Evolutionary conservation across 2,113 vertebrate genomes (phyloP).

Genomic region (Gila orcuttii): DNA sequence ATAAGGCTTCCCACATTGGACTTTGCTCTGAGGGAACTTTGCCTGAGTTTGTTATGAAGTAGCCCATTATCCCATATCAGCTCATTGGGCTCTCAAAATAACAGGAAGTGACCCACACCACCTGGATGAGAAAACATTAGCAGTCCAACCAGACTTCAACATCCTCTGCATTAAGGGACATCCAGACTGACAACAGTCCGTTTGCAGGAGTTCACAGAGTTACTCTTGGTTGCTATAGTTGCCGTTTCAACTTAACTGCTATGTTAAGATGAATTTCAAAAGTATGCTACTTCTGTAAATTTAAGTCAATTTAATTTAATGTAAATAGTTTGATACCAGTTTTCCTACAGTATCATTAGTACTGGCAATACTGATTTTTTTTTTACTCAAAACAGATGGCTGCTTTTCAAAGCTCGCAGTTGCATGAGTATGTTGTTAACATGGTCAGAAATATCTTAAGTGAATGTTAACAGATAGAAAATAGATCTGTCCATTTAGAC

Average conservation of each 20-base stretch:
- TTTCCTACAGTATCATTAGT: background rate
- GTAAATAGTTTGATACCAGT: background rate
- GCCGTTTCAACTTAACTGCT: background rate
- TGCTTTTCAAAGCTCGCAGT: background rate
- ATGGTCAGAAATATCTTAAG: background rate
- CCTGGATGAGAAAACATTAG: conserved; percentile 25
- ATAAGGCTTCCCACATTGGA: conserved; percentile 54
- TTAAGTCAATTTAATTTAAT: background rate
- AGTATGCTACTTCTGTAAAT: background rate
- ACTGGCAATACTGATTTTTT: background rate
- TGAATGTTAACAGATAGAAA: background rate
- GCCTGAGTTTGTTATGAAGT: conserved; percentile 37
- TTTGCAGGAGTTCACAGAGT: background rate
- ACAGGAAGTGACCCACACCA: conserved; percentile 4
- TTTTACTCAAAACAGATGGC: background rate
- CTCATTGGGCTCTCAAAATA: background rate
- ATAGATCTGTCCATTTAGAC: conserved; percentile 6
- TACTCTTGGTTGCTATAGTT: background rate
- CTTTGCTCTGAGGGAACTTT: conserved; percentile 52
- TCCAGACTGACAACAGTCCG: background rate
- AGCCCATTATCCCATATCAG: background rate
- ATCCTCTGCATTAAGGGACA: background rate
- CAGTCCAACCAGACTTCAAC: background rate
- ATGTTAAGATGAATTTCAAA: background rate
- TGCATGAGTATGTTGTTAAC: background rate